Conservation (phyloP, 2,797 vertebrate species). For the Knipowitschia caucasica region DNA sequence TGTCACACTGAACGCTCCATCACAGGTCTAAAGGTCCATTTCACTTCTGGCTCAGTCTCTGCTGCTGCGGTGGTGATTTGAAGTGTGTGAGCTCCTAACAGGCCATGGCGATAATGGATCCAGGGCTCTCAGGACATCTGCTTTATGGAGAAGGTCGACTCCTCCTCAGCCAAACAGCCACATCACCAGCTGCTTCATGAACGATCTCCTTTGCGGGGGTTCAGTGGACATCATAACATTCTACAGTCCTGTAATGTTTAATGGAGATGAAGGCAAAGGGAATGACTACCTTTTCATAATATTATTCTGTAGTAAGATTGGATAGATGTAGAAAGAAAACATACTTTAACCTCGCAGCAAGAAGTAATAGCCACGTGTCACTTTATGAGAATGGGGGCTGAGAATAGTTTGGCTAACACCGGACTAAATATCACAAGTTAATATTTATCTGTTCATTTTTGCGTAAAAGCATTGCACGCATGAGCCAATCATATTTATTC, state of each 20-base stretch:
- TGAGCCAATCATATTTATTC: too few relatives aligned
- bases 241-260: background rate
- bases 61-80: background rate
- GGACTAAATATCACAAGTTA: too few relatives aligned
- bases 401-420: too few relatives aligned
- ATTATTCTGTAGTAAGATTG: background rate
- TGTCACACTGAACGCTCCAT: background rate
- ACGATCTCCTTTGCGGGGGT: background rate
- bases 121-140: background rate
- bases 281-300: background rate
- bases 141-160: slow-evolving; percentile 6
- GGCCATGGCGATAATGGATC: background rate
- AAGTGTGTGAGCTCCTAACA: slow-evolving; percentile 1
- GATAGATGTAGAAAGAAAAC: background rate
- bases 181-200: slow-evolving; percentile 1
- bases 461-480: too few relatives aligned
- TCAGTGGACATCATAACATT: background rate
- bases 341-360: too few relatives aligned
- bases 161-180: background rate
- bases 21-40: background rate
- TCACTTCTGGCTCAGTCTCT: background rate
- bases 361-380: too few relatives aligned
- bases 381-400: too few relatives aligned
- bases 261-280: background rate
- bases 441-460: too few relatives aligned